Base-by-base conservation (phyloP, 2,888 invertebrate genomes). In the Ceratothoa steindachneri region DNA sequence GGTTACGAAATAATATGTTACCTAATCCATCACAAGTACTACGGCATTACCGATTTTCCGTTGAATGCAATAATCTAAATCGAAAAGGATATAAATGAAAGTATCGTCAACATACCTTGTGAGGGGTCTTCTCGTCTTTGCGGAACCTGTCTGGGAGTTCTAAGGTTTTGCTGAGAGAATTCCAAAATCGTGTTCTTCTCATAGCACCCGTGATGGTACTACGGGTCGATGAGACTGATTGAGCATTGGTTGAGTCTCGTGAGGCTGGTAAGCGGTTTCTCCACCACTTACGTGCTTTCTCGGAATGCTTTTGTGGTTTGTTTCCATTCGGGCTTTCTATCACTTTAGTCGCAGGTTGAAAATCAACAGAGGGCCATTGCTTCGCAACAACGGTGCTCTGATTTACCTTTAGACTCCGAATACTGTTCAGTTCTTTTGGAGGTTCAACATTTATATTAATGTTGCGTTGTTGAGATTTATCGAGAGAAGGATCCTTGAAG, bases 251-350 rank as follows among this genome's bases (percentile, higher is more conserved):
- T 1, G 60, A 4, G 2, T 9, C n/a, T 60, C 24, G n/a, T 60
- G 27, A 2, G 27, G 60, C n/a, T n/a, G n/a, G n/a, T 12, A 60
- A 24, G 12, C 60, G 60, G 12, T 60, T 24, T n/a, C 24, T 60
- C 60, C 60, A 60, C 60, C 60, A 60, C 24, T 60, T 60, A 2
- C 27, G n/a, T 24, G 60, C 60, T 7, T 24, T 60, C 60, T 60
- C 60, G 1, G 60, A 60, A 9, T 24, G 27, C 60, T 60, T 60
- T 24, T 3, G 60, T 22, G 12, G n/a, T n/a, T 3, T 51, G 12
- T 60, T 60, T 24, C 22, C 12, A 12, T 60, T 24, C 12, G n/a
- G 22, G 24, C 22, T 24, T 24, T 7, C 60, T 60, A 22, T 60
- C 12, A 60, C 27, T n/a, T 60, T 60, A 60, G n/a, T 60, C 1